Percentiles rank a stretch among this genome's conserved stretches.
Evolutionary conservation across 2,888 invertebrate species (phyloP).

Genomic region (Cecidostiba fungosa): DNA sequence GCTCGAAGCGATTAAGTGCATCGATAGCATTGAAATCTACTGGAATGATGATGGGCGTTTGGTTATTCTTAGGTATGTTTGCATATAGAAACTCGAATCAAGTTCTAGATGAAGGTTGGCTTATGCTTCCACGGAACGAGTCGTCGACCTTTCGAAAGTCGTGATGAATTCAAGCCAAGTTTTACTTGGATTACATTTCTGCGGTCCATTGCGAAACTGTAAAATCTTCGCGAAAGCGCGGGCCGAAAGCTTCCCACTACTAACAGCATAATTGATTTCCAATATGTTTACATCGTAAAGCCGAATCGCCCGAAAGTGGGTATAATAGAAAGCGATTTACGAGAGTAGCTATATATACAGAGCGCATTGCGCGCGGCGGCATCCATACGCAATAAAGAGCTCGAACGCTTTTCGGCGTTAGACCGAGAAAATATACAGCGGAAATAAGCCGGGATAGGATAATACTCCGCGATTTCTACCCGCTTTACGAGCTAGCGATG

Average conservation of each 20-base stretch:
- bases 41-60: not conserved
- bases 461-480: slow-evolving; percentile 11
- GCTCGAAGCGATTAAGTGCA: too few relatives aligned
- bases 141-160: not conserved
- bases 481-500: slow-evolving; percentile 35
- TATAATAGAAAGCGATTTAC: slow-evolving; percentile 6
- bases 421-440: slow-evolving; percentile 22
- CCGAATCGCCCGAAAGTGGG: slow-evolving; percentile 1
- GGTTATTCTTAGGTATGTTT: not conserved
- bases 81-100: not conserved
- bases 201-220: not conserved
- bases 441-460: slow-evolving; percentile 34
- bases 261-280: not conserved
- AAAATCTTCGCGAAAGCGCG: not conserved
- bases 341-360: not conserved
- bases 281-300: slow-evolving; percentile 7
- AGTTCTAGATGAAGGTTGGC: not conserved
- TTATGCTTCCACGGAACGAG: not conserved
- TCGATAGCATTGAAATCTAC: not conserved
- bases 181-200: not conserved
- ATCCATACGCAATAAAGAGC: slow-evolving; percentile 37
- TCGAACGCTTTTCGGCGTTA: slow-evolving; percentile 8
- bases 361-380: too few relatives aligned
- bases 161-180: not conserved
- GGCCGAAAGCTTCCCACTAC: not conserved